Conservation (phyloP, 2,797 vertebrate species). For the Falco peregrinus region DNA sequence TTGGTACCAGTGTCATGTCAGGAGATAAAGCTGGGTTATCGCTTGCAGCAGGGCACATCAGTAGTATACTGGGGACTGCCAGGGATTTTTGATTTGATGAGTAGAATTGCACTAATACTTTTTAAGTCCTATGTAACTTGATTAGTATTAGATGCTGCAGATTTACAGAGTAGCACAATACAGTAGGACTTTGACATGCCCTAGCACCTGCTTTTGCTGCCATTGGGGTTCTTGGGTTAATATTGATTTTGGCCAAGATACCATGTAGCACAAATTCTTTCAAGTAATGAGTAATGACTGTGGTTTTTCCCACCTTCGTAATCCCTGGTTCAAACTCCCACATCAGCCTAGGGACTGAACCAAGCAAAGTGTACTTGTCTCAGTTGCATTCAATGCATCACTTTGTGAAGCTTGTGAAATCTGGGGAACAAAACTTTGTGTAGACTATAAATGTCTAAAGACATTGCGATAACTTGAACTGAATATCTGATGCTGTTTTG, state of each 20-base stretch:
- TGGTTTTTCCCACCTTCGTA: background rate
- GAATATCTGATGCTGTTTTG: background rate
- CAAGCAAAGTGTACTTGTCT: background rate
- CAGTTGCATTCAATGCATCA: background rate
- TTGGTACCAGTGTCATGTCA: rapidly evolving
- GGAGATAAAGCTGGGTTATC: background rate
- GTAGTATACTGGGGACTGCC: background rate
- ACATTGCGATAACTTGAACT: background rate
- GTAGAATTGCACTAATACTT: background rate
- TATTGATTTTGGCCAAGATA: background rate
- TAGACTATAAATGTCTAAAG: background rate
- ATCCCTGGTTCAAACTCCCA: background rate
- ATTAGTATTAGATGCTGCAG: background rate
- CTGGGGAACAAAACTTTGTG: background rate
- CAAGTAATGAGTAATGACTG: background rate
- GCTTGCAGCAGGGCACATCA: background rate
- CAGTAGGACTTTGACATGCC: background rate
- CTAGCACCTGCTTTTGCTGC: background rate
- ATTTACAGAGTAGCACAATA: too few species aligned
- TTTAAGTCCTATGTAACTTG: background rate
- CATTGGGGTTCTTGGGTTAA: background rate
- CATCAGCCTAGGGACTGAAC: background rate
- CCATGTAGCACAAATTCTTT: too few species aligned
- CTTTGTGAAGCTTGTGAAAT: background rate
- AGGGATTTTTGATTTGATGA: background rate